Conservation (phyloP, 2,797 vertebrate genomes). For the Catamblyrhynchus diadema region DNA sequence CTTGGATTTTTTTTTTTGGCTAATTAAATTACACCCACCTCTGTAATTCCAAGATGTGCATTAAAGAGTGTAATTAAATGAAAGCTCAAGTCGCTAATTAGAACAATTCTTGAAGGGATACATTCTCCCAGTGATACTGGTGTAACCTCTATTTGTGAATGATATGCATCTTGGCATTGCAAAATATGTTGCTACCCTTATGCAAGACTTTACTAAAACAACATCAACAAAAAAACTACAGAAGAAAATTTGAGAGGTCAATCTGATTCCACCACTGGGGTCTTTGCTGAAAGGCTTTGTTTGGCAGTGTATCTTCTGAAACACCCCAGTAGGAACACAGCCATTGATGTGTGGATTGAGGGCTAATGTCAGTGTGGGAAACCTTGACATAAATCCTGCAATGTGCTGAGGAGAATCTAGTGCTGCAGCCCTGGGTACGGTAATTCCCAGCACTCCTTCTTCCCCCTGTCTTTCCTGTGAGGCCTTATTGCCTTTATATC, state of each 20-base stretch:
- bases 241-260: background rate
- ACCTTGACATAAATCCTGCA: background rate
- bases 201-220: background rate
- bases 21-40: conserved; percentile 64
- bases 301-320: background rate
- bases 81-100: conserved; percentile 55
- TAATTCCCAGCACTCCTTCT: background rate
- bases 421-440: background rate
- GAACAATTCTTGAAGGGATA: conserved; percentile 54
- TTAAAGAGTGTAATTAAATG: conserved; percentile 64
- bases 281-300: background rate
- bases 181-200: background rate
- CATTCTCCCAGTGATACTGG: background rate
- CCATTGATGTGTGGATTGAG: background rate
- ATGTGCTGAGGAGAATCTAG: background rate
- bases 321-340: background rate
- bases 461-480: background rate
- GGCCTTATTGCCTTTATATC: background rate
- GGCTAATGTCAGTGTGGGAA: background rate
- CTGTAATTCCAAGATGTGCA: conserved; percentile 36
- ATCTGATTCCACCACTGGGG: accelerated
- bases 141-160: conserved; percentile 33
- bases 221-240: too few relatives aligned
- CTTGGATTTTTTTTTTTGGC: background rate
- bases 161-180: background rate